Evolutionary conservation across 2,797 vertebrate species (phyloP).

Genomic region (Sciurus carolinensis): DNA sequence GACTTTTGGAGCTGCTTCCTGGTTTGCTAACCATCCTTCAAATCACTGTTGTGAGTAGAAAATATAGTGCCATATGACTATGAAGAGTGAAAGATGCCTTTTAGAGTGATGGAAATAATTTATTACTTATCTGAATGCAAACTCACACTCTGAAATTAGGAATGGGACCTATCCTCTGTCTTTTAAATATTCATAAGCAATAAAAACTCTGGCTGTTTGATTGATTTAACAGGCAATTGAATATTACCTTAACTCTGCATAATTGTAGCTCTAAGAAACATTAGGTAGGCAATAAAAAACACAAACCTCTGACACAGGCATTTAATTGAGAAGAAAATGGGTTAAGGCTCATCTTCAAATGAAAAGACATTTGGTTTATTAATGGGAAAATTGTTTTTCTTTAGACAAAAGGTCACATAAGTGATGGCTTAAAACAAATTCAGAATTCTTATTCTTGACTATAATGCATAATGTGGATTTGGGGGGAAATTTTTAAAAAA

Average conservation of each 20-base stretch:
- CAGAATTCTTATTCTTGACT: slow-evolving; percentile 9
- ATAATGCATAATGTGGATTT: background rate
- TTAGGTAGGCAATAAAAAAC: slow-evolving; percentile 66
- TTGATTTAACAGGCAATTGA: slow-evolving; percentile 77
- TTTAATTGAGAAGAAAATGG: slow-evolving; percentile 70
- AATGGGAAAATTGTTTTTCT: slow-evolving; percentile 1
- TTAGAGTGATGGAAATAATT: slow-evolving; percentile 70
- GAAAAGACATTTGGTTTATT: slow-evolving; percentile 36
- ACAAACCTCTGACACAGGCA: slow-evolving; percentile 57
- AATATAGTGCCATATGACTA: slow-evolving; percentile 63
- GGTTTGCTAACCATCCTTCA: slow-evolving; percentile 58
- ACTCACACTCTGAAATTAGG: slow-evolving; percentile 70
- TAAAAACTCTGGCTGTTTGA: slow-evolving; percentile 76
- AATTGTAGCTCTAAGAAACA: slow-evolving; percentile 78
- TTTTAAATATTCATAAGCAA: slow-evolving; percentile 81
- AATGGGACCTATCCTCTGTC: slow-evolving; percentile 48
- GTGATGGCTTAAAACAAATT: slow-evolving; percentile 16
- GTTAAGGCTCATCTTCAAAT: slow-evolving; percentile 33
- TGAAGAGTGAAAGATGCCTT: slow-evolving; percentile 70
- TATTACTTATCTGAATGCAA: slow-evolving; percentile 75
- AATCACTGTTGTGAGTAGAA: slow-evolving; percentile 64
- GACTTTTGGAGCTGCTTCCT: slow-evolving; percentile 49
- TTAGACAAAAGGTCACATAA: slow-evolving; percentile 1
- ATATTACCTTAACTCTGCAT: slow-evolving; percentile 77
- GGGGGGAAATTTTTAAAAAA: background rate